Conservation (phyloP, 2,888 invertebrate species). For the Lagria hirta region DNA sequence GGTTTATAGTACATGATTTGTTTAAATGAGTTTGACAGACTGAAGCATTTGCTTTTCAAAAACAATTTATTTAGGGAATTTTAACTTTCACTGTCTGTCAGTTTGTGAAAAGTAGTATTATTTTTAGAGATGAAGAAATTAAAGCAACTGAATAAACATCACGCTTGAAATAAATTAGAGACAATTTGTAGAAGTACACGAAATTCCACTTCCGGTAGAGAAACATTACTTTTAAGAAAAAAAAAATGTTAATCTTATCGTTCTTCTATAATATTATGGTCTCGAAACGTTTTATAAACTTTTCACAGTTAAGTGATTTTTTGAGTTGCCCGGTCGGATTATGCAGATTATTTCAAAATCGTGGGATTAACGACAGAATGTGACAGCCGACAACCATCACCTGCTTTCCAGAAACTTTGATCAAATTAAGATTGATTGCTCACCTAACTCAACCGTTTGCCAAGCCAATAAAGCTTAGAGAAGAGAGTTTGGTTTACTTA, state of each 20-base stretch:
- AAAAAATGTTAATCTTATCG: slow-evolving; percentile 35
- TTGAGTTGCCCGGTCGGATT: slow-evolving; percentile 34
- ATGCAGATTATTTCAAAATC: slow-evolving; percentile 34
- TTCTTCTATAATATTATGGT: slow-evolving; percentile 15
- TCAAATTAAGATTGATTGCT: slow-evolving; percentile 31
- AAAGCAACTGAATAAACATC: too few species aligned
- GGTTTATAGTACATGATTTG: too few species aligned
- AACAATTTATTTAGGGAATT: too few species aligned
- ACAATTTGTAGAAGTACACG: too few species aligned
- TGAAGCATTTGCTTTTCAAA: too few species aligned
- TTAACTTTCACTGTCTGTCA: too few species aligned
- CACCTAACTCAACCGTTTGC: slow-evolving; percentile 5
- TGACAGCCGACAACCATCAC: slow-evolving; percentile 27
- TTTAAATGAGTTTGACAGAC: too few species aligned
- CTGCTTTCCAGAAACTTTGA: slow-evolving; percentile 30
- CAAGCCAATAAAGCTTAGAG: slow-evolving; percentile 10
- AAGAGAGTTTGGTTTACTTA: too few species aligned
- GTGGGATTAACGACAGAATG: slow-evolving; percentile 16
- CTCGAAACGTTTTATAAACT: slow-evolving; percentile 36
- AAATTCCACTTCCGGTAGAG: slow-evolving; percentile 7
- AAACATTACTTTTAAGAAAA: slow-evolving; percentile 12
- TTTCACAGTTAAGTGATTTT: slow-evolving; percentile 36
- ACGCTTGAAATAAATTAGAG: too few species aligned
- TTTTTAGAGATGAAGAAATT: too few species aligned
- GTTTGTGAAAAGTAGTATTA: too few species aligned